Evolutionary conservation across 1,140 invertebrate genomes (phyloP).

Genomic region (Aphaenogaster floridana): DNA sequence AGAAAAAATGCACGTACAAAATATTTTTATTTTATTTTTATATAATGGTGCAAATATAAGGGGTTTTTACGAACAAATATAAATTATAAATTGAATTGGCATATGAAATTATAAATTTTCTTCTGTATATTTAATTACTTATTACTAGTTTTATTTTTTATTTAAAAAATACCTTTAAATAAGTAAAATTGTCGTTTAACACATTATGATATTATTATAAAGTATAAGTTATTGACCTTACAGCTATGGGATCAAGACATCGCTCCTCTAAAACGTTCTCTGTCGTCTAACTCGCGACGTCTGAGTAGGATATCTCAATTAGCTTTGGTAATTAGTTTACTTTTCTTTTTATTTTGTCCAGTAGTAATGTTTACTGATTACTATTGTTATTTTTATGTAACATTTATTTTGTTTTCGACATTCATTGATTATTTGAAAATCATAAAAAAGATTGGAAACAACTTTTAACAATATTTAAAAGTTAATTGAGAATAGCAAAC

Average conservation of each 20-base stretch:
- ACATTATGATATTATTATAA: conserved; percentile 30
- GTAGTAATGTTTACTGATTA: conserved; percentile 24
- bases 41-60: conserved; percentile 2
- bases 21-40: conserved; percentile 19
- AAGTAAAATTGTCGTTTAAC: neutral
- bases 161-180: neutral
- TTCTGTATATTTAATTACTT: neutral
- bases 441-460: neutral
- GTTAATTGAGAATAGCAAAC: neutral
- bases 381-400: conserved; percentile 44
- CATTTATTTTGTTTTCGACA: conserved; percentile 32
- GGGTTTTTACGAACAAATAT: conserved; percentile 11
- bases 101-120: conserved; percentile 29
- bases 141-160: conserved; percentile 28
- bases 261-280: conserved; percentile 92
- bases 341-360: conserved; percentile 75
- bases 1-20: neutral
- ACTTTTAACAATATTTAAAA: neutral
- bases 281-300: conserved; percentile 91
- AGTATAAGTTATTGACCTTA: conserved; percentile 76
- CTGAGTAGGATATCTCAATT: conserved; percentile 94
- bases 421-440: neutral
- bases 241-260: conserved; percentile 96
- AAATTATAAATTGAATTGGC: neutral
- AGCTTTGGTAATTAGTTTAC: conserved; percentile 90